phyloP scores from a whole-genome alignment of 2,797 vertebrate genomes.

The Tympanoctomys barrerae region DNA sequence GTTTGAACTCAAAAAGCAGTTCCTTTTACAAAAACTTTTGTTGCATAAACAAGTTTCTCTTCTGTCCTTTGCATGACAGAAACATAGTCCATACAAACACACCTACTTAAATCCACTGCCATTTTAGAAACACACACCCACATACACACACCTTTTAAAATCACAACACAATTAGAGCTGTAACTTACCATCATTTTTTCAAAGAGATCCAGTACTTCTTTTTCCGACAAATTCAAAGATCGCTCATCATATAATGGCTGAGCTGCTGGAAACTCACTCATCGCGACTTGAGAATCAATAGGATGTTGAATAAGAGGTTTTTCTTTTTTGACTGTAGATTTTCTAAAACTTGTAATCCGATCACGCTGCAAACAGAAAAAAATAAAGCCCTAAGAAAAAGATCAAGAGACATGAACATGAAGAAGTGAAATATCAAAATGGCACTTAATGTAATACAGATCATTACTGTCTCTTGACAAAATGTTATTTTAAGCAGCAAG shows the following conservation, averaged over 20 bases:
- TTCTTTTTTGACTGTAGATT: conserved; percentile 94
- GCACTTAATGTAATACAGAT: conserved; percentile 63
- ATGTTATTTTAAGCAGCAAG: conserved; percentile 84
- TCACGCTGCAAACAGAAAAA: conserved; percentile 93
- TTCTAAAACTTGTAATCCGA: conserved; percentile 97
- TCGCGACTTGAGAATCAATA: conserved; percentile 92
- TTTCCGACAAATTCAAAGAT: conserved; percentile 97
- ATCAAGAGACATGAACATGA: conserved; percentile 35
- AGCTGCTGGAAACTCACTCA: conserved; percentile 93
- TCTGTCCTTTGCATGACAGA: conserved; percentile 38
- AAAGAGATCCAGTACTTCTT: conserved; percentile 98
- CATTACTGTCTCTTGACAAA: conserved; percentile 69
- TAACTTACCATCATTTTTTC: conserved; percentile 99
- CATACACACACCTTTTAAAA: conserved; percentile 53
- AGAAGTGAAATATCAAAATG: conserved; percentile 71
- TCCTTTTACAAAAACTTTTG: conserved; percentile 41
- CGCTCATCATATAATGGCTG: conserved; percentile 96
- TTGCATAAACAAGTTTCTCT: not conserved
- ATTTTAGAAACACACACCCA: not conserved
- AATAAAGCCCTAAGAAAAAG: conserved; percentile 59
- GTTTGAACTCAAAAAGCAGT: conserved; percentile 15
- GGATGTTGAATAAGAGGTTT: conserved; percentile 97
- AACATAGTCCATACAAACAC: conserved; percentile 20
- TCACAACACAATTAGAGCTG: not conserved
- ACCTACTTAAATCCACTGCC: conserved; percentile 23